A percentile compares a stretch with the other conserved stretches of the same genome.
Evolutionary conservation across 2,888 invertebrate genomes (phyloP).

Genomic region (Drosophila suboccidentalis): DNA sequence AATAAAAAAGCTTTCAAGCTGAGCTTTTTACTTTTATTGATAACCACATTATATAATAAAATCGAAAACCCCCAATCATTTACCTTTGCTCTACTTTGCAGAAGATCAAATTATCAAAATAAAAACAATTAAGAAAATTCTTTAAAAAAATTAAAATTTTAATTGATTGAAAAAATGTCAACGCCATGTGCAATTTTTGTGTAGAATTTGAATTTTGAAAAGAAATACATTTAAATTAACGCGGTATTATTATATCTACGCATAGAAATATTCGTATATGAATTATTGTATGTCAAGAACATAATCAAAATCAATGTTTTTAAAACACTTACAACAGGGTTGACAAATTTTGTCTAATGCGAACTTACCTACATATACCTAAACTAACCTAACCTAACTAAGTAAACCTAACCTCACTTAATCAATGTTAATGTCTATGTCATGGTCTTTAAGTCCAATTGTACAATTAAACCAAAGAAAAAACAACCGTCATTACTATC

Average conservation of each 20-base stretch:
- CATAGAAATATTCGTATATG: slow-evolving; percentile 35
- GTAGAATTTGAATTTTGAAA: slow-evolving; percentile 62
- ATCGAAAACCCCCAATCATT: slow-evolving; percentile 32
- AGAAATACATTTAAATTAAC: slow-evolving; percentile 13
- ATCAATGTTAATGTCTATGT: slow-evolving; percentile 62
- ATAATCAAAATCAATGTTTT: slow-evolving; percentile 76
- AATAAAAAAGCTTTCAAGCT: slow-evolving; percentile 42
- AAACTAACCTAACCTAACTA: slow-evolving; percentile 36
- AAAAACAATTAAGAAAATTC: background rate
- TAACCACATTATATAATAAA: slow-evolving; percentile 36
- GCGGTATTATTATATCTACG: slow-evolving; percentile 47
- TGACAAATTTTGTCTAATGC: slow-evolving; percentile 52
- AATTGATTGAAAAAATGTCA: slow-evolving; percentile 49
- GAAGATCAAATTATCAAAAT: slow-evolving; percentile 27
- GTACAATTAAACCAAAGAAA: slow-evolving; percentile 48
- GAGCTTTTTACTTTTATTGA: slow-evolving; percentile 50
- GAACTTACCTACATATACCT: slow-evolving; percentile 48
- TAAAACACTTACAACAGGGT: slow-evolving; percentile 62
- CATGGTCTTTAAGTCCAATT: slow-evolving; percentile 30
- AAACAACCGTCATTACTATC: slow-evolving; percentile 61
- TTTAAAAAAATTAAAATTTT: background rate
- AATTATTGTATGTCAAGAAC: slow-evolving; percentile 60
- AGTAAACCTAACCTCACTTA: slow-evolving; percentile 45
- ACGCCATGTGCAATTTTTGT: slow-evolving; percentile 68
- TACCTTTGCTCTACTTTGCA: slow-evolving; percentile 37